phyloP scores from a whole-genome alignment of 2,888 invertebrate species.

The Heliconius ismenius region DNA sequence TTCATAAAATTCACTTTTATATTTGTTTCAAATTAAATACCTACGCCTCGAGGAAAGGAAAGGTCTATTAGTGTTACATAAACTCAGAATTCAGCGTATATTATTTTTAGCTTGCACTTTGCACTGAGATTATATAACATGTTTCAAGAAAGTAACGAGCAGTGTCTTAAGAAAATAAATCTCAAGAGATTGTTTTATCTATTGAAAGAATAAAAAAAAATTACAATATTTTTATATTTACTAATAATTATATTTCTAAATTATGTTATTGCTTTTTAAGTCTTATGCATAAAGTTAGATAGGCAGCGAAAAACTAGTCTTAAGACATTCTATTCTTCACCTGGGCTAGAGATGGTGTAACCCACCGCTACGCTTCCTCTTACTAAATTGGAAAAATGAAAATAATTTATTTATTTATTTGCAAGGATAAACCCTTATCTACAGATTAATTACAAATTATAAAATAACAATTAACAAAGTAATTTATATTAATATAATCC shows the following conservation, averaged over 20 bases:
- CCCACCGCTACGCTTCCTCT: neutral
- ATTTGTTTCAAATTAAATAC: neutral
- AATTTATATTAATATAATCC: too few relatives aligned
- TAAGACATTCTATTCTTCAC: neutral
- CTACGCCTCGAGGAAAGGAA: constrained; percentile 6
- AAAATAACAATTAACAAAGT: too few relatives aligned
- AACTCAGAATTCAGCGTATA: constrained; percentile 11
- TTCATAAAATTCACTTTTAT: neutral
- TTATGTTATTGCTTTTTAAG: neutral
- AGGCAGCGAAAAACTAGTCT: neutral
- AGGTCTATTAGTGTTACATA: constrained; percentile 22
- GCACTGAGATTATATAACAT: constrained; percentile 1
- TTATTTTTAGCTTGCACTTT: constrained; percentile 25
- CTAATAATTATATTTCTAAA: neutral
- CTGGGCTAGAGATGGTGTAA: neutral
- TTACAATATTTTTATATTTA: neutral
- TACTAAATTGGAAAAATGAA: neutral
- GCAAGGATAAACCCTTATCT: neutral
- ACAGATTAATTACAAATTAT: neutral
- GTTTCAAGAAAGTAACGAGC: neutral
- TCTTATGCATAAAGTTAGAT: neutral
- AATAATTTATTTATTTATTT: neutral
- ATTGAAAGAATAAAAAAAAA: neutral
- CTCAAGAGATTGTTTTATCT: neutral
- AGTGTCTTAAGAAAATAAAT: constrained; percentile 10